Evolutionary conservation across 2,888 invertebrate species (phyloP).

Genomic region (Chouioia cunea): DNA sequence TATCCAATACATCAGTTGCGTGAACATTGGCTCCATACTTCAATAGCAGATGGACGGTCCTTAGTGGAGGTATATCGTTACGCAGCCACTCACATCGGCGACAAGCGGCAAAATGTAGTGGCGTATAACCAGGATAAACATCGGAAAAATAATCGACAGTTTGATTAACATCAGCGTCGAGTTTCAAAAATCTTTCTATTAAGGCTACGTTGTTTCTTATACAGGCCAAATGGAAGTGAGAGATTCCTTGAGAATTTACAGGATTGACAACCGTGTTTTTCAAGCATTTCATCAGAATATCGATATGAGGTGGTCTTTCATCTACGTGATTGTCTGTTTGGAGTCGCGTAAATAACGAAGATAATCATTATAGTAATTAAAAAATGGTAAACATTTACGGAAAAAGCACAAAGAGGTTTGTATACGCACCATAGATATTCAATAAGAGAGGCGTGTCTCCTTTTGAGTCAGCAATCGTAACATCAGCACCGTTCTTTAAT

Average conservation of each 20-base stretch:
- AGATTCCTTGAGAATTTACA: background rate
- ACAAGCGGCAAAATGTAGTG: background rate
- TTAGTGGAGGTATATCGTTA: no score
- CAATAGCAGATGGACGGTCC: background rate
- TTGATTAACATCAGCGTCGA: background rate
- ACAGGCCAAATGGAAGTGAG: background rate
- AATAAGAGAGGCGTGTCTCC: background rate
- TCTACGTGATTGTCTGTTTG: no score
- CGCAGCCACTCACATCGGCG: background rate
- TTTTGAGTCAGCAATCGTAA: background rate
- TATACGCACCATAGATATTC: no score
- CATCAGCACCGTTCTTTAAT: background rate
- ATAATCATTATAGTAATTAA: no score
- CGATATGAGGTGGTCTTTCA: background rate
- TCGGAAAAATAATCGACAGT: constrained; percentile 5
- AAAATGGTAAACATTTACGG: no score
- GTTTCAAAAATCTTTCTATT: constrained; percentile 1
- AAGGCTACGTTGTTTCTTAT: background rate
- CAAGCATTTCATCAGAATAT: background rate
- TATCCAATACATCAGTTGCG: background rate
- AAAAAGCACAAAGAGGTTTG: no score
- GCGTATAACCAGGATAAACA: constrained; percentile 3
- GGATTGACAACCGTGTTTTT: no score
- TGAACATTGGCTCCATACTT: background rate
- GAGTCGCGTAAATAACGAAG: no score